A percentile compares a stretch with the other conserved stretches of the same genome.
These are phyloP conservation scores for Oryzaephilus surinamensis DNA, from an alignment of 1,140 invertebrate genomes.

Conservation along the genomic window DNA sequence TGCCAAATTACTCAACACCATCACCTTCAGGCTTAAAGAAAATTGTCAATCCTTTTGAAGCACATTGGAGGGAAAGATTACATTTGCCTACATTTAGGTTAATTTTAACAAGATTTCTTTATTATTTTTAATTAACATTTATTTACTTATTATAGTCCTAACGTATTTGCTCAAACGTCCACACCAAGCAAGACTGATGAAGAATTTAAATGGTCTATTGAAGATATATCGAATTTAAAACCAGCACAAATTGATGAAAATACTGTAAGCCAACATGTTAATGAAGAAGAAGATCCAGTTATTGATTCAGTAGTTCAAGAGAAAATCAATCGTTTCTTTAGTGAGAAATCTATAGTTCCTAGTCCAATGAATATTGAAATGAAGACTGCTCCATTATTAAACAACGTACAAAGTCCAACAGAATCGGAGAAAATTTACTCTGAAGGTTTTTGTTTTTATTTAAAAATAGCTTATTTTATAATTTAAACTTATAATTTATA, in stretches of 20 bases:
- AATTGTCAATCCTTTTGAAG: conserved; percentile 32
- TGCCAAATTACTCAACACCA: conserved; percentile 25
- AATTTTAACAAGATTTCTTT: conserved; percentile 7
- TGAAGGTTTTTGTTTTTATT: neutral
- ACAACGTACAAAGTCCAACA: conserved; percentile 4
- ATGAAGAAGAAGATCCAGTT: conserved; percentile 19
- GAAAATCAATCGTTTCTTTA: conserved; percentile 32
- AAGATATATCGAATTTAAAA: conserved; percentile 31
- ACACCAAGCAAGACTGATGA: conserved; percentile 23
- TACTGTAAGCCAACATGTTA: conserved; percentile 25
- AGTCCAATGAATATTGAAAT: conserved; percentile 25
- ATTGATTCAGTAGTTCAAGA: conserved; percentile 26
- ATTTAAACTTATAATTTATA: conserved; percentile 3
- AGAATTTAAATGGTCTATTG: conserved; percentile 34
- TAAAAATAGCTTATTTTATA: neutral
- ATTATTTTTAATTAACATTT: conserved; percentile 10
- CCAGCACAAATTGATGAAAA: conserved; percentile 33
- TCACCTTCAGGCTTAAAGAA: conserved; percentile 25
- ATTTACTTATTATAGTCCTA: conserved; percentile 25
- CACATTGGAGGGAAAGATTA: conserved; percentile 25
- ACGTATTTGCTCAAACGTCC: conserved; percentile 27
- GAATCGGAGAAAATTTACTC: neutral
- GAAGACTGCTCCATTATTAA: conserved; percentile 16
- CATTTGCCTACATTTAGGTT: conserved; percentile 31
- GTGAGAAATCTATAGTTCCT: conserved; percentile 29